Conservation (phyloP, 2,113 vertebrate species). For the Chitala chitala region DNA sequence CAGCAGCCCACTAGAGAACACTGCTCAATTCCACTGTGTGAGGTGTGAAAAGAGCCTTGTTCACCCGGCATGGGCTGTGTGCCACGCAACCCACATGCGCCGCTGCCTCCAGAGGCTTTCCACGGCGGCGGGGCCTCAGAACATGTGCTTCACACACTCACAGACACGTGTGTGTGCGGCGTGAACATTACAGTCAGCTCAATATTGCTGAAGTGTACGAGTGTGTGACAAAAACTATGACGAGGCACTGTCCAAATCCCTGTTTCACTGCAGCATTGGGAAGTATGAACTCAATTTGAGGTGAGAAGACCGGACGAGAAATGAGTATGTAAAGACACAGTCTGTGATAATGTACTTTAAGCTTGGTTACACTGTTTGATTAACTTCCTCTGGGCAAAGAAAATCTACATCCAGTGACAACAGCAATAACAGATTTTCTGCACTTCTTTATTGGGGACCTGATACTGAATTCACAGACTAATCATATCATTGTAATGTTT, state of each 20-base stretch:
- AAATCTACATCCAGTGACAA: not conserved
- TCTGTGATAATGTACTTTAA: not conserved
- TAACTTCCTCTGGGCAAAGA: slow-evolving; percentile 26
- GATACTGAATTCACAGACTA: not conserved
- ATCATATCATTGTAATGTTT: not conserved
- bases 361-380: slow-evolving; percentile 42
- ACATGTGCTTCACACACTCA: not conserved
- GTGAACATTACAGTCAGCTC: too few relatives aligned
- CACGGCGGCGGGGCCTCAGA: not conserved
- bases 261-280: slow-evolving; percentile 84
- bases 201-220: too few relatives aligned
- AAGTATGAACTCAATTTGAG: slow-evolving; percentile 90
- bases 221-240: too few relatives aligned
- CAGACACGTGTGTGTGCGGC: not conserved
- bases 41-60: slow-evolving; percentile 1
- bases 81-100: not conserved
- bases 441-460: not conserved
- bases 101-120: not conserved
- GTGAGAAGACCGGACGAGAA: slow-evolving; percentile 75
- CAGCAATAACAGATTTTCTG: not conserved
- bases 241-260: too few relatives aligned
- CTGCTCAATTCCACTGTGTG: not conserved
- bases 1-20: not conserved
- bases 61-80: not conserved
- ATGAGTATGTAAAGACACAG: slow-evolving; percentile 23